Base-by-base conservation (phyloP, 2,113 vertebrate genomes). In the Aegotheles bennettii region DNA sequence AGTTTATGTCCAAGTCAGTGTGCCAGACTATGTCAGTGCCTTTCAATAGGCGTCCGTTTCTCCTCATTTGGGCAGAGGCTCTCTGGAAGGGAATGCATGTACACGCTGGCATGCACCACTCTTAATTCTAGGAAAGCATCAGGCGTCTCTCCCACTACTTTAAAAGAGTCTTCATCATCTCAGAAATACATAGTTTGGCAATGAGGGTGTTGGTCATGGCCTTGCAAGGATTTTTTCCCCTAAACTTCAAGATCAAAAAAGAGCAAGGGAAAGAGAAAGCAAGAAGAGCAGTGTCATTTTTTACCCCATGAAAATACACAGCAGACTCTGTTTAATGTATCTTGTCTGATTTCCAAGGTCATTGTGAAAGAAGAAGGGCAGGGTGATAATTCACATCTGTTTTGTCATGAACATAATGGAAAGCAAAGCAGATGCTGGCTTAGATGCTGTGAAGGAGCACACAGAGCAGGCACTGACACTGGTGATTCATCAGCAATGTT, bases 41-140 rank as follows among this genome's bases (percentile, higher is more conserved):
- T 90, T 75, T 76, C 76, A 87, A 84, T 75, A 87, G 33, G 33
- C 42, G 69, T 40, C 65, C 3, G 3, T 87, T 94, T 83, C 88
- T 93, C 95, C 93, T 93, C 93, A 95, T 95, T 88, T 94, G 95
- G 91, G 87, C 91, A 95, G 74, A 71, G 43, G 48, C 53, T 91
- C 3, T 90, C 57, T 79, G n/a, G n/a, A n/a, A n/a, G n/a, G n/a
- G n/a, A n/a, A n/a, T n/a, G n/a, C n/a, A n/a, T n/a, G n/a, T n/a
- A n/a, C n/a, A n/a, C n/a, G 33, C 87, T 87, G 79, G 82, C 45
- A 73, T 14, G 28, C 40, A 42, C 38, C 57, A 29, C 75, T 35
- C 18, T 20, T 94, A 85, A 82, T 68, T 69, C 81, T 45, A 68
- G 50, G 75, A 76, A 89, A 76, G 11, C 8, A 38, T 61, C 10